These are phyloP conservation scores for Pristionchus entomophagus DNA, from an alignment of 2,888 invertebrate genomes.

Conservation along the genomic window DNA sequence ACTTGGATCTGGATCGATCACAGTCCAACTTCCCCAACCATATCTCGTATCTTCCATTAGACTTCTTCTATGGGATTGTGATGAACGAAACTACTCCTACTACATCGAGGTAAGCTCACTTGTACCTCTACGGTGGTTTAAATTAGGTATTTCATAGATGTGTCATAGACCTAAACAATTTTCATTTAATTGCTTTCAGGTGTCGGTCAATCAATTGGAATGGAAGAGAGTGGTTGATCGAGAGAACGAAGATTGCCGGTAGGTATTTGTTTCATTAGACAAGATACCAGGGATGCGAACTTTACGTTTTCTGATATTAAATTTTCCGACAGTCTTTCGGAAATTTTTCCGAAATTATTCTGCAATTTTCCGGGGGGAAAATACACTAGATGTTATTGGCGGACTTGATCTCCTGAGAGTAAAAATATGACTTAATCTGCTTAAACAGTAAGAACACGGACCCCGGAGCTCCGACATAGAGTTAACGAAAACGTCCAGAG, in stretches of 20 bases:
- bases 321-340: no score
- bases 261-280: not conserved
- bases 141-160: not conserved
- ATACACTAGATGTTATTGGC: no score
- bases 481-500: no score
- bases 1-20: conserved; percentile 89
- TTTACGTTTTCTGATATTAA: no score
- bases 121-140: no score
- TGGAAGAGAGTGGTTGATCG: conserved; percentile 87
- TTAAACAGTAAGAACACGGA: no score
- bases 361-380: no score
- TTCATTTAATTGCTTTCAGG: conserved; percentile 62
- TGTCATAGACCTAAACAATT: not conserved
- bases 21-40: conserved; percentile 91
- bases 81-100: conserved; percentile 79
- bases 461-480: no score
- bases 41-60: conserved; percentile 68
- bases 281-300: no score
- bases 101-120: conserved; percentile 77
- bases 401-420: no score
- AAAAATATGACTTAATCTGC: no score
- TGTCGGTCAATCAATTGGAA: conserved; percentile 77
- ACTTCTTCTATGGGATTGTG: conserved; percentile 94
- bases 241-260: conserved; percentile 86
- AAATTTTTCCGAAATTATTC: no score